These are phyloP conservation scores for Gymnosoma rotundatum DNA, from an alignment of 2,888 invertebrate genomes.

Conservation along the genomic window DNA sequence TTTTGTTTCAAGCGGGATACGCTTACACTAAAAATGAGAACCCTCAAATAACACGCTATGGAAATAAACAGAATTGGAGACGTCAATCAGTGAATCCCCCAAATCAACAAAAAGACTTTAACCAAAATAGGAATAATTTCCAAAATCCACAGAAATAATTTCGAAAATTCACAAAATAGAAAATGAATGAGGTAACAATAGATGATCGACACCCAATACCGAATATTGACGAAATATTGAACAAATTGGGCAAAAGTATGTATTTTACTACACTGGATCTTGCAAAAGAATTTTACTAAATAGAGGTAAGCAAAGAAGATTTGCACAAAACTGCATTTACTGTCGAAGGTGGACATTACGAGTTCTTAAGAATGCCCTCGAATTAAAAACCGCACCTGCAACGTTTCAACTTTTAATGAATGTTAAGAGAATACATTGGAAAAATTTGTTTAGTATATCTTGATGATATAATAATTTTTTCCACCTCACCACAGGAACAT, in stretches of 20 bases:
- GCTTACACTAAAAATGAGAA: not conserved
- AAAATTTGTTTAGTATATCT: too few relatives aligned
- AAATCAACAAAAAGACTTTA: not conserved
- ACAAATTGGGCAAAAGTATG: not conserved
- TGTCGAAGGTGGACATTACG: too few relatives aligned
- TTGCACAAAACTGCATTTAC: too few relatives aligned
- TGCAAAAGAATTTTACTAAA: not conserved
- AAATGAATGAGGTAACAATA: not conserved
- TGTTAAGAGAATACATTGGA: too few relatives aligned
- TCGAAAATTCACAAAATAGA: too few relatives aligned
- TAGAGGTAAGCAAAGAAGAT: not conserved
- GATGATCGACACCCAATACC: constrained; percentile 1
- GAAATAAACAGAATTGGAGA: not conserved
- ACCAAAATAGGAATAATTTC: not conserved
- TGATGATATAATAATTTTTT: too few relatives aligned
- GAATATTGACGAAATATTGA: constrained; percentile 3
- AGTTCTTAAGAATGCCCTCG: not conserved
- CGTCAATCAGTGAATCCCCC: not conserved
- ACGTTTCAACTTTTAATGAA: too few relatives aligned
- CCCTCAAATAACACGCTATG: not conserved
- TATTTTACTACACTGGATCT: not conserved
- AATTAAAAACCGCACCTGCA: not conserved
- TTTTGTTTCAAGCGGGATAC: not conserved
- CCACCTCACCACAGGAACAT: too few relatives aligned
- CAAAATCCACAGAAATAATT: not conserved